phyloP scores from a whole-genome alignment of 2,113 vertebrate species.

The Bungarus multicinctus region DNA sequence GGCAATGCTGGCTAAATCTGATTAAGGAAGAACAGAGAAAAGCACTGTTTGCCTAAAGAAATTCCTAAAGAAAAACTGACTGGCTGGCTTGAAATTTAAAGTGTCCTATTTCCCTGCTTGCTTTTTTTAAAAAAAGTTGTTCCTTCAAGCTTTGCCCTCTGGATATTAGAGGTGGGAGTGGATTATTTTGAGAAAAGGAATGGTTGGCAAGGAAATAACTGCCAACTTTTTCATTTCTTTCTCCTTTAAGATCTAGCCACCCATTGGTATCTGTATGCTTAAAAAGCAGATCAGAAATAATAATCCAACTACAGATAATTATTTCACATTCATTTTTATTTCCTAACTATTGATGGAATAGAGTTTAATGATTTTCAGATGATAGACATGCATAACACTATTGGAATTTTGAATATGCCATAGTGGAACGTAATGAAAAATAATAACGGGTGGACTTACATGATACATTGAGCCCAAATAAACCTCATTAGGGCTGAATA shows the following conservation, averaged over 20 bases:
- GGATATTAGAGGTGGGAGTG: neutral
- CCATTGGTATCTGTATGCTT: neutral
- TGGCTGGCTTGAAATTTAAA: neutral
- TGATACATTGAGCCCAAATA: neutral
- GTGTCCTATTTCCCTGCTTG: neutral
- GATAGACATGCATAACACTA: neutral
- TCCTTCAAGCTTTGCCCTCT: no score
- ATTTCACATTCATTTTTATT: neutral
- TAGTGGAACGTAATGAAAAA: neutral
- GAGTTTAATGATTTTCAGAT: neutral
- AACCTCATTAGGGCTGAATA: neutral
- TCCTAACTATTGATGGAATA: neutral
- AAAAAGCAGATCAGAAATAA: neutral
- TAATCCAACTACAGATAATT: neutral
- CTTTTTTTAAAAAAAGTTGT: neutral
- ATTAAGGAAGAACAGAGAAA: neutral
- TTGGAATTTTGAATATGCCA: neutral
- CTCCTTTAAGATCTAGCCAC: neutral
- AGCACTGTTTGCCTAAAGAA: neutral
- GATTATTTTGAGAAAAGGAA: neutral
- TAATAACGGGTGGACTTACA: neutral
- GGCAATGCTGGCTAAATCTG: neutral
- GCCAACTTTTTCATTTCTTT: neutral
- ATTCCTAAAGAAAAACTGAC: neutral
- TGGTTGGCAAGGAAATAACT: neutral